Percentiles rank a stretch among this genome's conserved stretches.
Evolutionary conservation across 2,888 invertebrate species (phyloP).

Genomic region (Pristionchus exspectatus): DNA sequence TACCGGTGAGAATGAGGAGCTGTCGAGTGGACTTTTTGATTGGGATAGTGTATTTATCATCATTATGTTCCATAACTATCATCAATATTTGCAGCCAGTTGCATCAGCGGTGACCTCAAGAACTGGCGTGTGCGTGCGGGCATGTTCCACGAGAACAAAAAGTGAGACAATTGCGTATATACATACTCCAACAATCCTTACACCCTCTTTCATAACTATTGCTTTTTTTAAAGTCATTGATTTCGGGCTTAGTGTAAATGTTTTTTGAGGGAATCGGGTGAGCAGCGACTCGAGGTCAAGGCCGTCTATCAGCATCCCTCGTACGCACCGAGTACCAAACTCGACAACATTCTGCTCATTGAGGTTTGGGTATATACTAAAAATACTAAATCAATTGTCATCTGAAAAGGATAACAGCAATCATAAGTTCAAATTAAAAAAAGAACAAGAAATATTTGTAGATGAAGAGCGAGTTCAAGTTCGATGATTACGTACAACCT

Average conservation of each 20-base stretch:
- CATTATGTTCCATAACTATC: neutral
- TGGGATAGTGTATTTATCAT: too few species aligned
- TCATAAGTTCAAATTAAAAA: too few species aligned
- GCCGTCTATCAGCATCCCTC: conserved; percentile 41
- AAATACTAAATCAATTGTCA: too few species aligned
- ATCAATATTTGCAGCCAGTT: conserved; percentile 10
- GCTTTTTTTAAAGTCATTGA: too few species aligned
- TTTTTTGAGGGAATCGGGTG: neutral
- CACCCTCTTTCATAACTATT: too few species aligned
- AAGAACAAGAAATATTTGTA: neutral
- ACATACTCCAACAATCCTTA: too few species aligned
- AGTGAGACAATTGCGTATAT: neutral
- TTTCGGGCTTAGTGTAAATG: neutral
- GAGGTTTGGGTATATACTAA: neutral
- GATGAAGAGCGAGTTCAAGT: conserved; percentile 31
- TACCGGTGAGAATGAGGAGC: neutral
- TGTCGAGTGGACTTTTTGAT: too few species aligned
- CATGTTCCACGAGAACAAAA: conserved; percentile 37
- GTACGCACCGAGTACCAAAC: neutral
- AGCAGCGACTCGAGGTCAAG: conserved; percentile 13
- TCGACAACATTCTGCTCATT: conserved; percentile 29
- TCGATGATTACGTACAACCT: conserved; percentile 7
- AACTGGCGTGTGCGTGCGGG: conserved; percentile 1
- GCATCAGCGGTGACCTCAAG: conserved; percentile 16
- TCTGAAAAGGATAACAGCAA: too few species aligned